These are phyloP conservation scores for Galerucella calmariensis DNA, from an alignment of 2,888 invertebrate genomes.

Conservation along the genomic window DNA sequence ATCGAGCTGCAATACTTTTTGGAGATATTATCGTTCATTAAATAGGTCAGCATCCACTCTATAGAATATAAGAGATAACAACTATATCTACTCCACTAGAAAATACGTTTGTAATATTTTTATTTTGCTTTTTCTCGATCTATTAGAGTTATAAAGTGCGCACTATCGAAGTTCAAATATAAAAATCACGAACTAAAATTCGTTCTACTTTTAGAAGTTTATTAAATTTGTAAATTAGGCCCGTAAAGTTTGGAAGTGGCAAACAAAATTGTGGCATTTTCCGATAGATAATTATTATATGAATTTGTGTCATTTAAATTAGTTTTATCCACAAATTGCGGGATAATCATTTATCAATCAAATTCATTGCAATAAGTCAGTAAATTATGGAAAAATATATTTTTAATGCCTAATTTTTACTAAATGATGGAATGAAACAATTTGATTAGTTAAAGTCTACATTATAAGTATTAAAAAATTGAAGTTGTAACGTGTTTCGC, in stretches of 20 bases:
- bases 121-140: constrained; percentile 20
- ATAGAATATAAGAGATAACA: constrained; percentile 6
- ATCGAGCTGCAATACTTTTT: not conserved
- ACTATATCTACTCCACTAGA: constrained; percentile 7
- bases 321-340: no score
- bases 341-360: no score
- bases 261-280: not conserved
- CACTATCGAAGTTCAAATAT: constrained; percentile 16
- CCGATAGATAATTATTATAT: no score
- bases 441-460: no score
- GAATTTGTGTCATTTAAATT: no score
- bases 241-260: not conserved
- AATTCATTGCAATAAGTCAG: no score
- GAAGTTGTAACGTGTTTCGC: no score
- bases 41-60: not conserved
- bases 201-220: constrained; percentile 12
- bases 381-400: no score
- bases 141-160: constrained; percentile 14
- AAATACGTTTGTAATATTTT: constrained; percentile 20
- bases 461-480: no score
- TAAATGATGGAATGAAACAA: no score
- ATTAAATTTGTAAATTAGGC: constrained; percentile 11
- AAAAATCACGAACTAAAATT: not conserved
- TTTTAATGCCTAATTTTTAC: no score
- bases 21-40: not conserved